Base-by-base conservation (phyloP, 1,140 invertebrate genomes). In the Ips typographus region DNA sequence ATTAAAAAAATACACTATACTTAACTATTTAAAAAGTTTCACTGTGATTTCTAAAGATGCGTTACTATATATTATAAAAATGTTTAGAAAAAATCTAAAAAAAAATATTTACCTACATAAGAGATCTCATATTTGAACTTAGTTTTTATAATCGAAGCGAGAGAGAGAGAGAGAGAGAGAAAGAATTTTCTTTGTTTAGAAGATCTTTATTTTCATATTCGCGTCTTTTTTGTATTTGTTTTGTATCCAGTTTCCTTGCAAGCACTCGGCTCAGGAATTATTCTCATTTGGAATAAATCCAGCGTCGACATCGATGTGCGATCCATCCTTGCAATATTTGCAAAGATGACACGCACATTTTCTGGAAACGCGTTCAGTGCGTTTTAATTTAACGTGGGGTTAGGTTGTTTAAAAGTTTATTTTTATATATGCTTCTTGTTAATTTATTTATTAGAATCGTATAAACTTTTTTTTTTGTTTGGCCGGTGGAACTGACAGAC, bases 31-130 rank as follows among this genome's bases (percentile, higher is more conserved):
- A 71, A 77, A 77, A 79, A 77, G 75, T 78, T 80, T 80, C 78
- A 80, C 79, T 80, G 79, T 80, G 79, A 80, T 80, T 80, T 79
- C 77, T 78, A 77, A 77, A 73, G 77, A 79, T 78, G 78, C 73
- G 77, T 79, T 78, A 78, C 77, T 78, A 74, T 80, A 22, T 22
- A 79, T 77, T 79, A 79, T 76, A 74, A 78, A 77, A 76, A 77
- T 75, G 59, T 75, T 69, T 74, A 72, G 76, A 77, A 73, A 72
- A 69, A 68, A 72, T 66, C 65, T 75, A 77, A 76, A 75, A 74
- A 76, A 70, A 74, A 77, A 76, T 39, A 80, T 75, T 78, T 77
- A 79, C 78, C 78, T 80, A 80, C 78, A 73, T 78, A 79, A 77
- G 76, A 79, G 79, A 80, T 80, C 79, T 80, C 79, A 80, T 79